A percentile compares a stretch with the other conserved stretches of the same genome.
phyloP scores from a whole-genome alignment of 2,888 invertebrate genomes.

The Scrobipalpa costella region DNA sequence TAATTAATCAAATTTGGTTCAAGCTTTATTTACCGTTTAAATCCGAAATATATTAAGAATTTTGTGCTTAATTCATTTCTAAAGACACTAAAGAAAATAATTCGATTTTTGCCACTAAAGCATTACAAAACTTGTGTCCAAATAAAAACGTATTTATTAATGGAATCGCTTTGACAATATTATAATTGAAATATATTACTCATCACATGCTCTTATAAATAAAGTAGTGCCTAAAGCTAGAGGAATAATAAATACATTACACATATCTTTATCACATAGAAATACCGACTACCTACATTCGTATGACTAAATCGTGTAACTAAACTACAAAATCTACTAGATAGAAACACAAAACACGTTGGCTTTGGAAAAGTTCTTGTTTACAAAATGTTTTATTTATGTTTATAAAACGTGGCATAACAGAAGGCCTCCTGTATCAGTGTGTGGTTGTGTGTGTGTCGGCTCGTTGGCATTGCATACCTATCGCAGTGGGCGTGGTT shows the following conservation, averaged over 20 bases:
- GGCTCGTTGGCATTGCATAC: too few relatives aligned
- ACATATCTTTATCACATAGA: constrained; percentile 50
- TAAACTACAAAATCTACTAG: constrained; percentile 34
- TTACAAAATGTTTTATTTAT: constrained; percentile 30
- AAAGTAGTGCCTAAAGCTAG: constrained; percentile 60
- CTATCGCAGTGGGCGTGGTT: neutral
- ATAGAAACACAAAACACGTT: constrained; percentile 36
- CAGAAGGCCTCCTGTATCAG: constrained; percentile 32
- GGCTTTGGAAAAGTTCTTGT: constrained; percentile 32
- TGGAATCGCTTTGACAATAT: constrained; percentile 61
- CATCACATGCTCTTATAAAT: constrained; percentile 57
- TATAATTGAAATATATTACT: constrained; percentile 43
- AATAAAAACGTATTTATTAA: constrained; percentile 60
- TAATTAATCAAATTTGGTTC: neutral
- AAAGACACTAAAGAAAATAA: neutral
- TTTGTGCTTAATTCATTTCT: neutral
- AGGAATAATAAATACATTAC: constrained; percentile 63
- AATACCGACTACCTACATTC: constrained; percentile 46
- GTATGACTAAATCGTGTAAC: constrained; percentile 32
- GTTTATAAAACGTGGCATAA: constrained; percentile 36
- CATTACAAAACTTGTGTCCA: constrained; percentile 36
- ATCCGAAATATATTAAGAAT: constrained; percentile 8
- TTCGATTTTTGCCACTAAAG: constrained; percentile 4
- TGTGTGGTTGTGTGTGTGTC: neutral
- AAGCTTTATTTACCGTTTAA: neutral